Base-by-base conservation (phyloP, 1,140 invertebrate genomes). In the Drosophila lini region DNA sequence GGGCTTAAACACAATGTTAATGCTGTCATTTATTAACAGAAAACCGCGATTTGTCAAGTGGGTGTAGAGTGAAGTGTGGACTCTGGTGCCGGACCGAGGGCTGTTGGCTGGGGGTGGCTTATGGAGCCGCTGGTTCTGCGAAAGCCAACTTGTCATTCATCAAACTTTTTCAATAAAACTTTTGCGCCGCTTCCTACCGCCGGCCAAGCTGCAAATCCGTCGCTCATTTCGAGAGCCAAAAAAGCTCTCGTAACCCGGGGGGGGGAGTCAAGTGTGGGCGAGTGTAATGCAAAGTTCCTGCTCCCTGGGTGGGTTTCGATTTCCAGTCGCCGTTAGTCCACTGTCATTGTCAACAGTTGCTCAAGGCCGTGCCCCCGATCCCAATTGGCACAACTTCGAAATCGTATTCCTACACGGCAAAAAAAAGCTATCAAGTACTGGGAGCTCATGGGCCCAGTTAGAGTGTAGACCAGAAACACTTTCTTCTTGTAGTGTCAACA, bases 111-210 rank as follows among this genome's bases (percentile, higher is more conserved):
- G 11, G 13, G 11, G 1, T 34, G 50, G 42, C 36, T 22, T 22
- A 10, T 42, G 32, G 22, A 44, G 47, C 25, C 25, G 34, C 34
- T 36, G 58, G 42, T 25, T 41, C 34, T 31, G 59, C 47, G 70
- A 47, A 53, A 65, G 67, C 69, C 65, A 75, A 81, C 70, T 86
- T 86, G 78, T 81, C 82, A 86, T 81, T 86, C 82, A 81, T 86
- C 75, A 86, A 86, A 86, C 82, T 86, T 86, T 86, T 86, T 86
- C 82, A 86, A 86, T 86, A 88, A 86, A 86, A 86, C 82, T 86
- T 86, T 86, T 76, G 48, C 75, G 67, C 70, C 40, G 61, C 74
- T 36, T 48, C 53, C 63, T 60, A 52, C 59, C 48, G 53, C 59
- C 57, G 69, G 34, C 60, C 81, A 40, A 70, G 65, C 82, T 86